Percentiles rank a stretch among this genome's conserved stretches.
Conservation (phyloP, 2,797 vertebrate genomes). For the Epinephelus coioides region DNA sequence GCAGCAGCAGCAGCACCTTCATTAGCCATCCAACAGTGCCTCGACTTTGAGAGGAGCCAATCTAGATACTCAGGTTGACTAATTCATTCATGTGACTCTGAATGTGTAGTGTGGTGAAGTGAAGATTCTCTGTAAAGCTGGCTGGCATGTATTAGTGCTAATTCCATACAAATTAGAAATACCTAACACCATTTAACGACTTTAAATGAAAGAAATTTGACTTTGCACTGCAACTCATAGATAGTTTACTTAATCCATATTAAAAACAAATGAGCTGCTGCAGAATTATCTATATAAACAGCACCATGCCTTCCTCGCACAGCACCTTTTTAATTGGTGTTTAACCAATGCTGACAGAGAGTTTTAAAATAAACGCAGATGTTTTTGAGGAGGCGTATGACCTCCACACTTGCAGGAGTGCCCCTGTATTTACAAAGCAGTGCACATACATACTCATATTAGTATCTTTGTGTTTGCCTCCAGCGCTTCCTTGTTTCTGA, state of each 20-base stretch:
- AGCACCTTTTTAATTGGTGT: constrained; percentile 36
- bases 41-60: constrained; percentile 13
- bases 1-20: constrained; percentile 34
- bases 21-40: constrained; percentile 35
- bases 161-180: constrained; percentile 17
- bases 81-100: constrained; percentile 13
- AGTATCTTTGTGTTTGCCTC: constrained; percentile 27
- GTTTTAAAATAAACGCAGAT: constrained; percentile 29
- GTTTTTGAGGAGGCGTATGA: constrained; percentile 20
- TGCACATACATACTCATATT: background rate
- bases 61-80: constrained; percentile 17
- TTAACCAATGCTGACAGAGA: constrained; percentile 36
- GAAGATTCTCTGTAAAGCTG: constrained; percentile 12
- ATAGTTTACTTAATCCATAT: constrained; percentile 14
- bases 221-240: constrained; percentile 4
- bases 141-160: background rate
- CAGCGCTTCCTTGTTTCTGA: constrained; percentile 3
- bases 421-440: constrained; percentile 4
- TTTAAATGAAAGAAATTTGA: constrained; percentile 29
- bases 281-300: constrained; percentile 3
- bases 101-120: background rate
- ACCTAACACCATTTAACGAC: background rate
- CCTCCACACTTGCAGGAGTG: constrained; percentile 17
- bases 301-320: background rate
- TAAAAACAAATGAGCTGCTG: constrained; percentile 12